phyloP scores from a whole-genome alignment of 2,113 vertebrate genomes.

The Hiodon alosoides region DNA sequence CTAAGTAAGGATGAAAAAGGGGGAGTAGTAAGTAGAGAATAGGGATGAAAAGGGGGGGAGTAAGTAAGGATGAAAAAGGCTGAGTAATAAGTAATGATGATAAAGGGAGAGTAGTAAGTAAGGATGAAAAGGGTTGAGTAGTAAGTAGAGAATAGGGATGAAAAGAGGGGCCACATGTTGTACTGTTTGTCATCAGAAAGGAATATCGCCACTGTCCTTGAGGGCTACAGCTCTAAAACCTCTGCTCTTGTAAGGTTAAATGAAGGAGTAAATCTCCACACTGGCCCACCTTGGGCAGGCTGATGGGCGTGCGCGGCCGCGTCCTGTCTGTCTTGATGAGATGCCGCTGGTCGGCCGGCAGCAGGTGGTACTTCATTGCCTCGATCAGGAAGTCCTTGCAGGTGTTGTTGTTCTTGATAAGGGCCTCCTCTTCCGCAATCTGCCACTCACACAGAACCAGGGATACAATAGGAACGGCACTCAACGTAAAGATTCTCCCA shows the following conservation, averaged over 20 bases:
- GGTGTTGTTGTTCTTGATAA: constrained; percentile 97
- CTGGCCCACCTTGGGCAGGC: constrained; percentile 77
- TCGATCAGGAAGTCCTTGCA: constrained; percentile 97
- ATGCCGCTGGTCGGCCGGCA: constrained; percentile 90
- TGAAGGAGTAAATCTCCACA: no score
- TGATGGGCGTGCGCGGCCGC: constrained; percentile 84
- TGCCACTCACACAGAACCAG: constrained; percentile 40
- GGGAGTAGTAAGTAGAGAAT: background rate
- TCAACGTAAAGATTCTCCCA: background rate
- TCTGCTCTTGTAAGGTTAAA: no score
- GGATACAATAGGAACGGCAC: background rate
- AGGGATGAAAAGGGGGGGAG: no score
- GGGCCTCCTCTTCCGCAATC: constrained; percentile 92
- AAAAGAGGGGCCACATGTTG: no score
- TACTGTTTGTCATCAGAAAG: background rate
- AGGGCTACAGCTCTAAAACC: no score
- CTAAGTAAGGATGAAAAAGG: background rate
- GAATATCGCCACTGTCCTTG: no score
- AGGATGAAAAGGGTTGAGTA: no score
- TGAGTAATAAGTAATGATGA: no score
- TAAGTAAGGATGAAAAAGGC: background rate
- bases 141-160: no score
- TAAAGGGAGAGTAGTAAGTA: no score
- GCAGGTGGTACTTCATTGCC: constrained; percentile 95
- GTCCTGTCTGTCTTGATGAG: constrained; percentile 92